Conservation (phyloP, 2,888 invertebrate species). For the Ceratothoa steindachneri region DNA sequence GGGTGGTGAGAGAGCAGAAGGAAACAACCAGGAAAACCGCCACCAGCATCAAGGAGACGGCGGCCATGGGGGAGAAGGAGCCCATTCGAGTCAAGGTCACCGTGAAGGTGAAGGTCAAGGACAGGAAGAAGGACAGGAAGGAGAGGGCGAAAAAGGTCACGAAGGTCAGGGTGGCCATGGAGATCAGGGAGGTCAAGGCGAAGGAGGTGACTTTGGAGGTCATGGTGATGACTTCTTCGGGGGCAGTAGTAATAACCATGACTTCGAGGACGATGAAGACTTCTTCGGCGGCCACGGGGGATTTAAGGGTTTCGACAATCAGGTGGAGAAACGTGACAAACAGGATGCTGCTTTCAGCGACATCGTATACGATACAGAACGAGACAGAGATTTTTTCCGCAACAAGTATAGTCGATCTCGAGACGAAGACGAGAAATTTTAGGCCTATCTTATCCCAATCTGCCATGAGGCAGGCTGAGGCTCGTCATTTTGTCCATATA, state of each 20-base stretch:
- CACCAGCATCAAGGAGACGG: not conserved
- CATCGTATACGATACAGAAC: not conserved
- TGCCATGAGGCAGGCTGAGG: no score
- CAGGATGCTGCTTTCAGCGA: not conserved
- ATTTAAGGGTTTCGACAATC: not conserved
- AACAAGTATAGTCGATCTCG: no score
- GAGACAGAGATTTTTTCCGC: not conserved
- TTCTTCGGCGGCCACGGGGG: not conserved
- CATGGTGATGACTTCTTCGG: not conserved
- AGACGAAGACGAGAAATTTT: not conserved
- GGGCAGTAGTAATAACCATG: not conserved
- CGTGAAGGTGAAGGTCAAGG: not conserved
- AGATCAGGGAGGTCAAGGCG: not conserved
- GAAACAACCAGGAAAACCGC: not conserved
- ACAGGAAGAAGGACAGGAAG: not conserved
- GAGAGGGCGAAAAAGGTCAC: not conserved
- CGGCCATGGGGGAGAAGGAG: not conserved
- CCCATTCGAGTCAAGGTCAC: not conserved
- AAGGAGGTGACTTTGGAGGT: not conserved
- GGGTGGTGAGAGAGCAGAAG: not conserved
- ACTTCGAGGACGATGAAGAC: not conserved
- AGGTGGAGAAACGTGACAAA: not conserved
- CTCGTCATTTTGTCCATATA: no score
- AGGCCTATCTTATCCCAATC: no score
- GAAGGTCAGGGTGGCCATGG: not conserved